Base-by-base conservation (phyloP, 2,113 vertebrate species). In the Morone chrysops region DNA sequence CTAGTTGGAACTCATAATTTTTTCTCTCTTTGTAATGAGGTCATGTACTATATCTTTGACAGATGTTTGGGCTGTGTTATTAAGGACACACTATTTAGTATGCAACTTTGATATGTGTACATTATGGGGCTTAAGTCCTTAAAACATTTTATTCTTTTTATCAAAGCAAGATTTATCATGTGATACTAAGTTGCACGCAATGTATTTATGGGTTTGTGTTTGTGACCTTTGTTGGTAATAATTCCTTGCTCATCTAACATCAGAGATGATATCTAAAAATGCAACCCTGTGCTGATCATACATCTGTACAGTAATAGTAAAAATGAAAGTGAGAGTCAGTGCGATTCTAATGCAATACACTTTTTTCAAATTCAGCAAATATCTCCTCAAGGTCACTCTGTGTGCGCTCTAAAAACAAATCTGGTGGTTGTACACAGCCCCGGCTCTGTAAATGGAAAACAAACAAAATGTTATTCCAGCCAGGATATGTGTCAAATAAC, bases 21-120 rank as follows among this genome's bases (percentile, higher is more conserved):
- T 68, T 14, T n/a, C 61, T 72, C 50, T 78, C 41, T 63, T 76
- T 78, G 54, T 75, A 92, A 89, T 69, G 51, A 86, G 79, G 62
- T 84, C 85, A 86, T 54, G 38, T 81, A 40, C 13, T 84, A 54
- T 77, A 56, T 80, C 38, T 73, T 63, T 54, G 47, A 79, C 76
- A 85, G 73, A 89, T 82, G 83, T 20, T 81, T 60, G 11, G 36
- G n/a, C 72, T 62, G 16, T 62, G 25, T 50, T 66, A 65, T 76
- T 81, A 72, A 61, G 22, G 14, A 63, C n/a, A 31, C 22, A 43
- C 20, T 22, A 4, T 40, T 41, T 45, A 9, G 36, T 36, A 11
- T 25, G 17, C 36, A 60, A 17, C 20, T 63, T 36, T 65, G 6
- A 41, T 60, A 56, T 70, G 48, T 60, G 22, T 48, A 69, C 14